Evolutionary conservation across 2,113 vertebrate genomes (phyloP).

Genomic region (Myiagra hebetior): DNA sequence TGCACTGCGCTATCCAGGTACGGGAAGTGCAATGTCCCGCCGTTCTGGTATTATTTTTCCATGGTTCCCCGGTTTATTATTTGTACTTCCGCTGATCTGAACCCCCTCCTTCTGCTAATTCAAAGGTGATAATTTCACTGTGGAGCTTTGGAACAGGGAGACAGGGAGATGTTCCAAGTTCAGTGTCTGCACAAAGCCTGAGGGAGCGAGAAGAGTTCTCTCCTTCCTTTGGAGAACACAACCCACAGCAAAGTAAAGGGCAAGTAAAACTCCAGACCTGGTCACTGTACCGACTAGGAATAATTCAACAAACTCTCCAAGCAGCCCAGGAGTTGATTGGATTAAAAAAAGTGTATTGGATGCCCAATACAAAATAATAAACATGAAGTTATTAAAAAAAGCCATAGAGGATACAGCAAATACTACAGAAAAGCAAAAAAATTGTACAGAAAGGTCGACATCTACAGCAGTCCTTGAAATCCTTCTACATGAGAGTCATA

Average conservation of each 20-base stretch:
- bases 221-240: neutral
- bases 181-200: neutral
- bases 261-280: neutral
- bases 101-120: neutral
- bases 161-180: neutral
- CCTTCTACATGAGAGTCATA: slow-evolving; percentile 69
- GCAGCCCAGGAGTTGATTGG: slow-evolving; percentile 68
- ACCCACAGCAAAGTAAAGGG: neutral
- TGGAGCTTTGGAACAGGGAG: neutral
- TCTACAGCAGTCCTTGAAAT: slow-evolving; percentile 82
- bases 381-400: slow-evolving; percentile 85
- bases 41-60: neutral
- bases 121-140: neutral
- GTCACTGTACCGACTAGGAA: neutral
- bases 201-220: neutral
- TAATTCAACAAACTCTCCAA: slow-evolving; percentile 49
- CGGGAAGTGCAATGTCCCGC: neutral
- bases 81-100: neutral
- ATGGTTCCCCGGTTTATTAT: neutral
- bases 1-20: neutral
- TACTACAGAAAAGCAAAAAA: slow-evolving; percentile 87
- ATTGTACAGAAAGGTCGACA: slow-evolving; percentile 86
- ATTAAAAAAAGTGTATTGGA: slow-evolving; percentile 85
- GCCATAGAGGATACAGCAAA: slow-evolving; percentile 93
- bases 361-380: slow-evolving; percentile 83